Conservation (phyloP, 2,888 invertebrate species). For the Acronicta psi region DNA sequence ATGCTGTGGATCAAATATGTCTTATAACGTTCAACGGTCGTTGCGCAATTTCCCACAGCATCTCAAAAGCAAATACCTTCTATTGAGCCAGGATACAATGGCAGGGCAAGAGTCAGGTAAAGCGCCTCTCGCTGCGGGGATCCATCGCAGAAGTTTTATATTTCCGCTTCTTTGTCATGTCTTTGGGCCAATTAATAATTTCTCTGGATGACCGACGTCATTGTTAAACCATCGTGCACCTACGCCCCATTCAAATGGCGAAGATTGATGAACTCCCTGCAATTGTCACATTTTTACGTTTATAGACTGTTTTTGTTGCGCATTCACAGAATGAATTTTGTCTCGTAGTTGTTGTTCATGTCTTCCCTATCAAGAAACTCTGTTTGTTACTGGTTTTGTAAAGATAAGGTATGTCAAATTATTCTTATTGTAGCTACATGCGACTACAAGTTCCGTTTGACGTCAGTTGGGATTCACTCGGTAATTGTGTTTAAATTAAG, state of each 20-base stretch:
- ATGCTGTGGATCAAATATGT: slow-evolving; percentile 72
- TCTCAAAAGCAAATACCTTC: slow-evolving; percentile 84
- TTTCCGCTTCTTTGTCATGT: slow-evolving; percentile 88
- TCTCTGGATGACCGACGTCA: slow-evolving; percentile 87
- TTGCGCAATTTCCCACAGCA: slow-evolving; percentile 88
- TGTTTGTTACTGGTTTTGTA: slow-evolving; percentile 14
- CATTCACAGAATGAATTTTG: slow-evolving; percentile 69
- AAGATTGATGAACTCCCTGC: slow-evolving; percentile 87
- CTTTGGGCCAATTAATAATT: slow-evolving; percentile 87
- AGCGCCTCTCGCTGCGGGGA: slow-evolving; percentile 84
- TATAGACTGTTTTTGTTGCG: slow-evolving; percentile 81
- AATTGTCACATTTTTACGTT: slow-evolving; percentile 84
- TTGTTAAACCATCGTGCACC: slow-evolving; percentile 78
- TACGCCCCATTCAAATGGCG: slow-evolving; percentile 77
- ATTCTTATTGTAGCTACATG: slow-evolving; percentile 7
- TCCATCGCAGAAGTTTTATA: slow-evolving; percentile 86
- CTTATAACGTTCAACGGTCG: slow-evolving; percentile 72
- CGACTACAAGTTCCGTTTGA: slow-evolving; percentile 23
- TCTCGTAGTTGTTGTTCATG: slow-evolving; percentile 26
- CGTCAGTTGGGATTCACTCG: slow-evolving; percentile 27
- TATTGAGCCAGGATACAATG: slow-evolving; percentile 83
- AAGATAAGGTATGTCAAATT: slow-evolving; percentile 22
- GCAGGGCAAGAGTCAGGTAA: slow-evolving; percentile 88
- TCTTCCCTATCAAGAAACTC: slow-evolving; percentile 24
- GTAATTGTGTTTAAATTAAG: slow-evolving; percentile 31